Evolutionary conservation across 2,888 invertebrate species (phyloP), one percentile per base, ranked within the genome.

Genomic region (Metalampra italica): DNA sequence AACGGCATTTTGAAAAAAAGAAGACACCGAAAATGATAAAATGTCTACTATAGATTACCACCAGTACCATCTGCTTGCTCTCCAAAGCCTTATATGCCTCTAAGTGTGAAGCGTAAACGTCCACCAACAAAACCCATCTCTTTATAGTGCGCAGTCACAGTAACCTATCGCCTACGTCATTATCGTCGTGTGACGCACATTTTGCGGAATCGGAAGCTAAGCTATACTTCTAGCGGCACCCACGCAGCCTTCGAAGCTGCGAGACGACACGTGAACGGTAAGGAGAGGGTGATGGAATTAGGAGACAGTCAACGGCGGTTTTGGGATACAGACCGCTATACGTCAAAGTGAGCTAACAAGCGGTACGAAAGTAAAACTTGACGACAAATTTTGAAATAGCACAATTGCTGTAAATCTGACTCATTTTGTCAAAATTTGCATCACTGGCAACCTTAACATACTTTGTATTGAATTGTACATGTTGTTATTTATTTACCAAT

Each of bases 111-210:
- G 36, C 9, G 44, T 34, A 32, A 30, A 14, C 11, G 34, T 34
- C 7, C 44, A 36, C 15, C 36, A 44, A 36, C 36, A 44, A 36
- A 44, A 44, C 37, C 37, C 45, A 37, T 29, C 38, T 29, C 38
- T 45, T 45, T 36, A 54, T 56, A 59, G 54, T 57, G 56, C 58
- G 55, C 36, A 36, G 56, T 50, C 51, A 54, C 45, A 57, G 60
- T 62, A 62, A 62, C 55, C 57, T 39, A 66, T 58, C 40, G 50
- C 47, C 64, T 53, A 64, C 71, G 71, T 76, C 71, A 71, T 62
- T 36, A 52, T 54, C 54, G 59, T 66, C 62, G 60, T 63, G 71
- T 78, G 82, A 82, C 81, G 78, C 76, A 80, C 70, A 63, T 60
- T 64, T 65, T 61, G 59, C 63, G 64, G 65, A 69, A 75, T 72